A percentile compares a stretch with the other conserved stretches of the same genome.
phyloP scores from a whole-genome alignment of 2,888 invertebrate species.

The Apotomis betuletana region DNA sequence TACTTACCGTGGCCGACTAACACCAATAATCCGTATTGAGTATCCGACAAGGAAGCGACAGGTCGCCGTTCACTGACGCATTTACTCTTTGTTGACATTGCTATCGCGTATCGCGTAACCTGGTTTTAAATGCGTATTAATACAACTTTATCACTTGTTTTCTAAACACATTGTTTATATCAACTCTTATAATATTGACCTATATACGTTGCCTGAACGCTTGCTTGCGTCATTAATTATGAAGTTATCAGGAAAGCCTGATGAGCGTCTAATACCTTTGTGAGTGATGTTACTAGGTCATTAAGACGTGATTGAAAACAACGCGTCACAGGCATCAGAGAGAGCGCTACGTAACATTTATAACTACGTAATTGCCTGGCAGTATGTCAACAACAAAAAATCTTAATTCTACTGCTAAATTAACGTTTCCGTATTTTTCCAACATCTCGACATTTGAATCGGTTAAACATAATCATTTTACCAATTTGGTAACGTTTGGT shows the following conservation, averaged over 20 bases:
- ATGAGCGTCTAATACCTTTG: background rate
- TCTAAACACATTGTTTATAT: slow-evolving; percentile 38
- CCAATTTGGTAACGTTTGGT: background rate
- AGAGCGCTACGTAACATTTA: slow-evolving; percentile 18
- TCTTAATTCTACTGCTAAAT: background rate
- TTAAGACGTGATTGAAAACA: slow-evolving; percentile 13
- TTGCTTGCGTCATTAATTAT: slow-evolving; percentile 30
- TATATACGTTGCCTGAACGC: slow-evolving; percentile 25
- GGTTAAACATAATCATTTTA: too few relatives aligned
- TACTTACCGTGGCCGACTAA: slow-evolving; percentile 1
- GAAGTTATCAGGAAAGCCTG: slow-evolving; percentile 16
- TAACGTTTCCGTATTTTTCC: background rate
- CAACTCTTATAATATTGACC: slow-evolving; percentile 31
- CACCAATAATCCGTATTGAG: slow-evolving; percentile 19
- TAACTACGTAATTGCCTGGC: slow-evolving; percentile 26
- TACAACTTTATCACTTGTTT: slow-evolving; percentile 19
- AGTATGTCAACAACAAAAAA: slow-evolving; percentile 18
- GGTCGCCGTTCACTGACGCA: slow-evolving; percentile 37
- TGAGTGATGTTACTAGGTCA: slow-evolving; percentile 20
- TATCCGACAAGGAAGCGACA: slow-evolving; percentile 38
- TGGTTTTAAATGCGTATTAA: slow-evolving; percentile 24
- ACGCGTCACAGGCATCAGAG: slow-evolving; percentile 6
- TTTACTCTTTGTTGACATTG: slow-evolving; percentile 42
- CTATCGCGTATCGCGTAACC: slow-evolving; percentile 26
- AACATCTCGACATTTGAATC: background rate